Conservation (phyloP, 2,797 vertebrate species). For the Philypnodon macrostomus region DNA sequence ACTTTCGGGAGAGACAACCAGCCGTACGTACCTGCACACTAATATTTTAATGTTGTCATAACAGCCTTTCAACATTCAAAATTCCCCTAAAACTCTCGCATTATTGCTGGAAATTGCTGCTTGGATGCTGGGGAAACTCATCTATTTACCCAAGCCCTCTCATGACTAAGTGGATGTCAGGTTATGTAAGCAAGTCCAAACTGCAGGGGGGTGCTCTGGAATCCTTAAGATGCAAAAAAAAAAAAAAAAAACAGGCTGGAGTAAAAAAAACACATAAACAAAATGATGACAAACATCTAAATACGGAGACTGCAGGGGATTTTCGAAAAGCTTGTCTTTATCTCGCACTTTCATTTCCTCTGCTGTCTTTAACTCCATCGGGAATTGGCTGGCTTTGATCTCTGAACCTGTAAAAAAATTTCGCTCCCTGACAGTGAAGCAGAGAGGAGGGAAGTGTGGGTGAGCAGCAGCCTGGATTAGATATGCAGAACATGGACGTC, state of each 20-base stretch:
- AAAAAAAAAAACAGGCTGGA: slow-evolving; percentile 31
- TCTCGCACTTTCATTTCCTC: slow-evolving; percentile 47
- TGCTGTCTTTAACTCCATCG: slow-evolving; percentile 49
- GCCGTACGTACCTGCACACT: too few species aligned
- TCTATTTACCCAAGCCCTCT: slow-evolving; percentile 23
- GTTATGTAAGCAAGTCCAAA: slow-evolving; percentile 42
- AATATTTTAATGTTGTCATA: slow-evolving; percentile 7
- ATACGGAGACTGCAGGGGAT: slow-evolving; percentile 59
- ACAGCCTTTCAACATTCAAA: slow-evolving; percentile 2
- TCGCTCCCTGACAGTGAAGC: slow-evolving; percentile 57
- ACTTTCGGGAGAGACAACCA: slow-evolving; percentile 55
- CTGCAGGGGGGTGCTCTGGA: slow-evolving; percentile 31
- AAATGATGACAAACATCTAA: slow-evolving; percentile 62
- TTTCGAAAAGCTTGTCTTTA: slow-evolving; percentile 50
- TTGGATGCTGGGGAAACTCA: slow-evolving; percentile 13
- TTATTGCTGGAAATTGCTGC: slow-evolving; percentile 8
- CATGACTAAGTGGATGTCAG: slow-evolving; percentile 30
- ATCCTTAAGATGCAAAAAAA: slow-evolving; percentile 22
- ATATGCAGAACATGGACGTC: slow-evolving; percentile 69
- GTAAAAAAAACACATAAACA: slow-evolving; percentile 60
- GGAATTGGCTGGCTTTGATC: slow-evolving; percentile 65
- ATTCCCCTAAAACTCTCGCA: slow-evolving; percentile 12
- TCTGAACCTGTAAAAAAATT: slow-evolving; percentile 69
- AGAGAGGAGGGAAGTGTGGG: slow-evolving; percentile 53
- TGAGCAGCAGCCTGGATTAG: slow-evolving; percentile 62